phyloP scores from a whole-genome alignment of 2,888 invertebrate genomes.

The Anagyrus pseudococci region DNA sequence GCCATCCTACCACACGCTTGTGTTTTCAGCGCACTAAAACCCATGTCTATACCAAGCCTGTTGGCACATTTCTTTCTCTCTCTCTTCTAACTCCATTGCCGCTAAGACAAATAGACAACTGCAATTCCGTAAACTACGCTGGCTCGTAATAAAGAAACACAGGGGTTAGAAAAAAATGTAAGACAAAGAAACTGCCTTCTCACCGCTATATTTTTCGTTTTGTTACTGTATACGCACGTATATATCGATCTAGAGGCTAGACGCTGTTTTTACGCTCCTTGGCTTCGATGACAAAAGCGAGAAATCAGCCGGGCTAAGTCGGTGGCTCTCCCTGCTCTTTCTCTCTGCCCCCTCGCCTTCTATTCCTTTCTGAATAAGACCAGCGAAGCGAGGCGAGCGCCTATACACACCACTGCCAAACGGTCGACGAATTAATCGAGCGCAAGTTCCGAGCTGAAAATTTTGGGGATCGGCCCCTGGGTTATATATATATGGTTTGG shows the following conservation, averaged over 20 bases:
- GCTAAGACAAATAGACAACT: too few relatives aligned
- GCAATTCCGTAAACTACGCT: too few relatives aligned
- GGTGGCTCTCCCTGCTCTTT: slow-evolving; percentile 5
- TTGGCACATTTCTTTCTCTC: too few relatives aligned
- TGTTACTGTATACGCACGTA: neutral
- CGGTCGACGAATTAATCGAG: slow-evolving; percentile 18
- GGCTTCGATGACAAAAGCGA: slow-evolving; percentile 12
- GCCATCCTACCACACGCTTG: too few relatives aligned
- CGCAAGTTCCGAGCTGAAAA: neutral
- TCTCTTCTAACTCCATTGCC: too few relatives aligned
- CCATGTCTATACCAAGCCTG: too few relatives aligned
- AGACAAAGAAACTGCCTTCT: too few relatives aligned
- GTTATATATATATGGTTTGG: too few relatives aligned
- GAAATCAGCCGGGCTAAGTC: slow-evolving; percentile 7
- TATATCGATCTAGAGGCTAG: slow-evolving; percentile 19
- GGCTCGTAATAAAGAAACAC: too few relatives aligned
- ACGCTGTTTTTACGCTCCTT: neutral
- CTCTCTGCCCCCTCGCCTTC: neutral
- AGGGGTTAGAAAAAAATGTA: too few relatives aligned
- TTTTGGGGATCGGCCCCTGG: neutral
- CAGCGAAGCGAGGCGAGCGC: neutral
- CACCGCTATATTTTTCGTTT: too few relatives aligned
- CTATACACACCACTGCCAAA: slow-evolving; percentile 13
- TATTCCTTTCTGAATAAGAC: neutral
- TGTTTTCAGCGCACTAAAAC: too few relatives aligned